Evolutionary conservation across 2,113 vertebrate species (phyloP).

Genomic region (Pedionomus torquatus): DNA sequence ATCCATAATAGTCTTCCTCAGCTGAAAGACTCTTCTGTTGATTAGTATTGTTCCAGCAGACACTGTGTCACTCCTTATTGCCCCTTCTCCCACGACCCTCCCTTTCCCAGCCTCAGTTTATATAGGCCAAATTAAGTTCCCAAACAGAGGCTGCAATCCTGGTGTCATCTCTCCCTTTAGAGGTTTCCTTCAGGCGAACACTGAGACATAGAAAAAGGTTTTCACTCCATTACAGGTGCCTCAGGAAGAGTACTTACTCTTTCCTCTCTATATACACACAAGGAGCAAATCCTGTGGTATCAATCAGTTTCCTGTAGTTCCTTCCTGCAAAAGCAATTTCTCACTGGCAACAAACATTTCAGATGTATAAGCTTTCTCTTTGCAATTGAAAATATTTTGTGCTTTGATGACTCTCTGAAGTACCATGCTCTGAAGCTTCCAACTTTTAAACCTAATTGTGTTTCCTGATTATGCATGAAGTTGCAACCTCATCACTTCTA

Average conservation of each 20-base stretch:
- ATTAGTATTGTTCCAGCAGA: not conserved
- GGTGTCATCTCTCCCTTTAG: not conserved
- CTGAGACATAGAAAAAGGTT: not conserved
- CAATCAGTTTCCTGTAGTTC: not conserved
- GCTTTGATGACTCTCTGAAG: not conserved
- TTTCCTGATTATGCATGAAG: not conserved
- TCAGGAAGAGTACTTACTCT: not conserved
- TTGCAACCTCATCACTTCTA: not conserved
- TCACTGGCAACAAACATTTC: not conserved
- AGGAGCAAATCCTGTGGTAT: not conserved
- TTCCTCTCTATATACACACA: not conserved
- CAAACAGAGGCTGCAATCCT: not conserved
- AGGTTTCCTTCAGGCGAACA: not conserved
- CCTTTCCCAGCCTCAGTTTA: not conserved
- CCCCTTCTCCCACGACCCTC: not conserved
- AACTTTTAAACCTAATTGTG: not conserved
- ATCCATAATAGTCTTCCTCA: not conserved
- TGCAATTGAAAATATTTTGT: not conserved
- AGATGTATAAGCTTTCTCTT: not conserved
- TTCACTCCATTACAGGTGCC: not conserved
- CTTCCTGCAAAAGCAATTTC: not conserved
- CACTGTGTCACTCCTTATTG: not conserved
- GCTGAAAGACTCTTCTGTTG: not conserved
- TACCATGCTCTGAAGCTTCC: not conserved
- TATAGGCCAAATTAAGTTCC: not conserved